Evolutionary conservation across 1,140 invertebrate genomes (phyloP).

Genomic region (Chymomyza costata): DNA sequence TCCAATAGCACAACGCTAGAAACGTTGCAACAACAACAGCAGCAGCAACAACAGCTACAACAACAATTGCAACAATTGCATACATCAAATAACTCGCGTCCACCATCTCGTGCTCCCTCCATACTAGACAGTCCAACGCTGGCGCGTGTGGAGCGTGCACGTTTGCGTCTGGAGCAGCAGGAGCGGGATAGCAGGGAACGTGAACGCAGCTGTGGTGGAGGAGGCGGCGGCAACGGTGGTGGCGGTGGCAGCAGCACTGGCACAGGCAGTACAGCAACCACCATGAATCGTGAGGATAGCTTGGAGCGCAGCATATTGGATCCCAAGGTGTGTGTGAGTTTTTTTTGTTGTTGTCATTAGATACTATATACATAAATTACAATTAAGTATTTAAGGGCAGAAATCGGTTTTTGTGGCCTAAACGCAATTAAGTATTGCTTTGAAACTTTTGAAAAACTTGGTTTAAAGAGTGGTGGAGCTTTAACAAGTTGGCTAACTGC

Average conservation of each 20-base stretch:
- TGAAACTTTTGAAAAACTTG: neutral
- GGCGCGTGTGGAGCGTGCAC: slow-evolving; percentile 77
- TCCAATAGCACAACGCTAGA: slow-evolving; percentile 66
- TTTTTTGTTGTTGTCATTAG: slow-evolving; percentile 1
- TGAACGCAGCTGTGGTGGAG: slow-evolving; percentile 45
- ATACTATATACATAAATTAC: slow-evolving; percentile 44
- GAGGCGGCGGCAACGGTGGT: slow-evolving; percentile 24
- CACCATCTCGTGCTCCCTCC: slow-evolving; percentile 74
- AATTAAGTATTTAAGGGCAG: slow-evolving; percentile 31
- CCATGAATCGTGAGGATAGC: slow-evolving; percentile 70
- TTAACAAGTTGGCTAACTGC: no score
- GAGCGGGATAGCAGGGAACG: slow-evolving; percentile 46
- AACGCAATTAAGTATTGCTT: neutral
- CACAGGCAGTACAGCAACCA: slow-evolving; percentile 58
- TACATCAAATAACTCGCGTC: slow-evolving; percentile 49
- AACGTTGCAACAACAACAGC: slow-evolving; percentile 43
- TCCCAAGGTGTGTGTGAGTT: slow-evolving; percentile 64
- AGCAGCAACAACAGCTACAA: slow-evolving; percentile 41
- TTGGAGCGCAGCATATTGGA: slow-evolving; percentile 69
- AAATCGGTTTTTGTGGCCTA: neutral
- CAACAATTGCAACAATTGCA: slow-evolving; percentile 47
- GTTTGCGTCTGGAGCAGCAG: slow-evolving; percentile 76
- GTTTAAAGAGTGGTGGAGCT: neutral
- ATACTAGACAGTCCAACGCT: slow-evolving; percentile 78
- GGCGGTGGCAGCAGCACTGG: slow-evolving; percentile 43